Percentiles rank a stretch among this genome's conserved stretches.
Evolutionary conservation across 2,797 vertebrate species (phyloP).

Genomic region (Trachurus trachurus): DNA sequence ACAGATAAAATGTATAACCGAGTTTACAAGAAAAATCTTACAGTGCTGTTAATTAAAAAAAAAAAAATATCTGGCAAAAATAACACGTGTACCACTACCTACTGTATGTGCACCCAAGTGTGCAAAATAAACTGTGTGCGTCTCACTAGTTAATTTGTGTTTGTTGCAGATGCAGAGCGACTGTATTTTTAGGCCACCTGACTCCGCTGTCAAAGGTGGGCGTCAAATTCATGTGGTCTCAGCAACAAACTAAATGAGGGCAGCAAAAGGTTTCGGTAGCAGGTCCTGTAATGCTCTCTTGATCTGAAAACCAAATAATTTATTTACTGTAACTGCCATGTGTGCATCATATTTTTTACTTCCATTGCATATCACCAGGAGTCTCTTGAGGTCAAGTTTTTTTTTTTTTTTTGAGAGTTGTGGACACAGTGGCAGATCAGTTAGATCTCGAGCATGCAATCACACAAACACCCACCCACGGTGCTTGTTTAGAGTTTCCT

Average conservation of each 20-base stretch:
- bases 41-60: not conserved
- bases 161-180: slow-evolving; percentile 37
- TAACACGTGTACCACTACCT: not conserved
- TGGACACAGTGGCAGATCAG: slow-evolving; percentile 6
- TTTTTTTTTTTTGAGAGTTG: not conserved
- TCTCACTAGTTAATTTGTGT: not conserved
- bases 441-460: slow-evolving; percentile 12
- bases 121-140: not conserved
- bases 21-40: not conserved
- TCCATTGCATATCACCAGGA: not conserved
- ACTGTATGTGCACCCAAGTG: not conserved
- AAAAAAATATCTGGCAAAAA: not conserved
- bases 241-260: slow-evolving; percentile 44
- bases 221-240: slow-evolving; percentile 46
- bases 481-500: slow-evolving; percentile 13
- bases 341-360: not conserved
- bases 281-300: not conserved
- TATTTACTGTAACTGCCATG: not conserved
- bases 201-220: slow-evolving; percentile 46
- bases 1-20: not conserved
- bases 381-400: not conserved
- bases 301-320: slow-evolving; percentile 13
- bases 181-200: slow-evolving; percentile 35
- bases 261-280: slow-evolving; percentile 45
- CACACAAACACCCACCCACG: slow-evolving; percentile 23